Base-by-base conservation (phyloP, 2,797 vertebrate genomes). In the Melopsittacus undulatus region DNA sequence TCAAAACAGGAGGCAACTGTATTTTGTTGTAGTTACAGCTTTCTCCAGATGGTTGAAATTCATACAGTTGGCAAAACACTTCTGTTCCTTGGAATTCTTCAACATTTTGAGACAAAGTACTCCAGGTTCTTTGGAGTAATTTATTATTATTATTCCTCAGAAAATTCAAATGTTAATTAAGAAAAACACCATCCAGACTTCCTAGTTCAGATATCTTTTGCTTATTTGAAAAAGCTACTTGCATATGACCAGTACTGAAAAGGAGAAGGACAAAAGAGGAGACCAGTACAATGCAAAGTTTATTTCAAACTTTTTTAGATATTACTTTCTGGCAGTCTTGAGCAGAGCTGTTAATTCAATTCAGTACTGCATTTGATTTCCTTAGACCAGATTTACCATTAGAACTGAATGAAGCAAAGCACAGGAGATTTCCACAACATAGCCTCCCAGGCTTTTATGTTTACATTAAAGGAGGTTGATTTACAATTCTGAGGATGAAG, bases 401-500 rank as follows among this genome's bases (percentile, higher is more conserved):
- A 83, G 52, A 83, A 86, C 40, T 52, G 54, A 92, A 87, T 27
- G 59, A 92, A 94, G 34, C 1, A 7, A 78, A 46, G 59, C 79
- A 59, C 54, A 46, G 27, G 46, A 75, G 54, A 89, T 48, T 85
- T n/a, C 56, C n/a, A 64, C 59, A 82, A 82, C 34, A n/a, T 76
- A 95, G 63, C 87, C 43, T 95, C 34, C 57, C 54, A 82, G 63
- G 42, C 89, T 93, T 95, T 96, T 91, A 89, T 83, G 69, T 81
- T 92, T 52, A 89, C 89, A 96, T 94, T 74, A 95, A 94, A 89
- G 63, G 45, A 43, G 78, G 90, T 48, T 82, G 91, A 94, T 95
- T 92, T 87, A 89, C 63, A 85, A 36, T 85, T 94, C 79, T 80
- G 72, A 85, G 72, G 46, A 91, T 61, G 38, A 91, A 93, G 70